phyloP scores from a whole-genome alignment of 2,888 invertebrate genomes.

The Chalcosyrphus nemorum region DNA sequence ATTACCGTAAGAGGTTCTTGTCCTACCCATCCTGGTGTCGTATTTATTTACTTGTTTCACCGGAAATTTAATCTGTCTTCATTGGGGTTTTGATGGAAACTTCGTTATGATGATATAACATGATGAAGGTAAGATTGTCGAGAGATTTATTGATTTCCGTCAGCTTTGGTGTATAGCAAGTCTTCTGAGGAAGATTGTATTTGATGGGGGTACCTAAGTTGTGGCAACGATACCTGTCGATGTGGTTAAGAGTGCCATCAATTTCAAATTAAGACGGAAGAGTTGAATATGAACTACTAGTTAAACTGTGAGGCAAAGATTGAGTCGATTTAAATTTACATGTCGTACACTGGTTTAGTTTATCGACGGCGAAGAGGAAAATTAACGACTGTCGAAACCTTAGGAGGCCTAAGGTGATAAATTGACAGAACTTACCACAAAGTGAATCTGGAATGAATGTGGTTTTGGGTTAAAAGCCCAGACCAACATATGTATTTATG shows the following conservation, averaged over 20 bases:
- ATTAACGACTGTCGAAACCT: too few species aligned
- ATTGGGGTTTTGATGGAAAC: not conserved
- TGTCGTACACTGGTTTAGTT: too few species aligned
- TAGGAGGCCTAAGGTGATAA: too few species aligned
- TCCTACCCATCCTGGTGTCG: not conserved
- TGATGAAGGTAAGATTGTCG: conserved; percentile 24
- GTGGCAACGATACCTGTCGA: not conserved
- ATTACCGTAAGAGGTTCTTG: not conserved
- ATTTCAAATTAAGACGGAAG: too few species aligned
- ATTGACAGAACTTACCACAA: too few species aligned
- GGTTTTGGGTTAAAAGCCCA: too few species aligned
- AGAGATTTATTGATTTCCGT: conserved; percentile 49
- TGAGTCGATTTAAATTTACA: too few species aligned
- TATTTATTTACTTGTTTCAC: conserved; percentile 28
- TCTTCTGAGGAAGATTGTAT: not conserved
- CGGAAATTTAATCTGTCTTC: conserved; percentile 37
- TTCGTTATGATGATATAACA: conserved; percentile 30
- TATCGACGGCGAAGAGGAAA: too few species aligned
- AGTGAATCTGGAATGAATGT: too few species aligned
- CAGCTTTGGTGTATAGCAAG: conserved; percentile 15
- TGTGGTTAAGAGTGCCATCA: not conserved
- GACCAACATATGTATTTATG: too few species aligned
- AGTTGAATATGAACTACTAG: too few species aligned
- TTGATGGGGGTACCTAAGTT: not conserved
- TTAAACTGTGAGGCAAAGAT: too few species aligned